A percentile compares a stretch with the other conserved stretches of the same genome.
Conservation (phyloP, 1,140 invertebrate species). For the Leptinotarsa lineolata region DNA sequence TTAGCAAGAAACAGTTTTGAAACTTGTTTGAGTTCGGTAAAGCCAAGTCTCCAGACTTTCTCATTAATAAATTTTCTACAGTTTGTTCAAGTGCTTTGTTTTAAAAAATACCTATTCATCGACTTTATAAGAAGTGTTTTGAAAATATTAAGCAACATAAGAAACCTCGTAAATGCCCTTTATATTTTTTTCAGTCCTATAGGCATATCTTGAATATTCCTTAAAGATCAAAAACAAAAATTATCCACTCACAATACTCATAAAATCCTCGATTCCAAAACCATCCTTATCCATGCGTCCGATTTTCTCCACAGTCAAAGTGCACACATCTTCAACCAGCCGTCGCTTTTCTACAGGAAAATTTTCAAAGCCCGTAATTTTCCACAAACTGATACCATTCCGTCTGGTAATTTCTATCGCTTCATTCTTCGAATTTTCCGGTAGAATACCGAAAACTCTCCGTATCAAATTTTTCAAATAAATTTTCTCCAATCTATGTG, state of each 20-base stretch:
- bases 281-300: slow-evolving; percentile 14
- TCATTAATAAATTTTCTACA: too few species aligned
- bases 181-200: too few species aligned
- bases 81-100: too few species aligned
- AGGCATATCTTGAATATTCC: too few species aligned
- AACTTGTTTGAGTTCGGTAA: too few species aligned
- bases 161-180: too few species aligned
- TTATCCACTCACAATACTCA: slow-evolving; percentile 24
- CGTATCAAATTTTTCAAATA: slow-evolving; percentile 29
- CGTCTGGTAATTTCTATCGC: slow-evolving; percentile 8
- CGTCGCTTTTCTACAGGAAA: slow-evolving; percentile 19
- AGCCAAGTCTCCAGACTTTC: too few species aligned
- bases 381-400: slow-evolving; percentile 26
- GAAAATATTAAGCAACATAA: too few species aligned
- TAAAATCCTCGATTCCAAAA: slow-evolving; percentile 14
- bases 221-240: not conserved
- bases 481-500: slow-evolving; percentile 13
- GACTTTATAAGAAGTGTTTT: too few species aligned
- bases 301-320: slow-evolving; percentile 25
- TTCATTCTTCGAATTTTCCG: slow-evolving; percentile 17
- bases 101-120: too few species aligned
- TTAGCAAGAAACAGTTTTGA: too few species aligned
- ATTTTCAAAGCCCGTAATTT: slow-evolving; percentile 25
- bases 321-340: slow-evolving; percentile 24
- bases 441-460: slow-evolving; percentile 28